Evolutionary conservation across 2,113 vertebrate species (phyloP), one percentile per base, ranked within the genome.

Genomic region (Camelus dromedarius): DNA sequence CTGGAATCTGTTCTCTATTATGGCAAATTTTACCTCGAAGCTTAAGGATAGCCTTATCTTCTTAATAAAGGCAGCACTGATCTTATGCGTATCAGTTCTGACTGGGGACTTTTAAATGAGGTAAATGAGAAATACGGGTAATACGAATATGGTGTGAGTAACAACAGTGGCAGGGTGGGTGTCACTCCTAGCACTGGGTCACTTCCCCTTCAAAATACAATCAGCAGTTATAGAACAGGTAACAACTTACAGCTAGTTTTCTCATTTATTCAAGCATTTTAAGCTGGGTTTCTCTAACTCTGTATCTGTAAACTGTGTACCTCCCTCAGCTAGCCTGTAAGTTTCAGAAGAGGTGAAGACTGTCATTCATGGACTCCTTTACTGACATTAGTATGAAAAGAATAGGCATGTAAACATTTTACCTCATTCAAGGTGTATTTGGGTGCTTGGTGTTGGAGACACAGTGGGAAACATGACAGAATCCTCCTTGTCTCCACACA

Each of bases 1-100:
- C 2, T 84, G 28, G 28, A 75, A 90, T 96, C 30, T 75, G 18
- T 84, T 76, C 52, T 91, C 94, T 67, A 46, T 18, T 88, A 66
- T 8, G 4, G 46, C 28, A 48, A 91, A 67, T 93, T 93, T 94
- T 64, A 82, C 92, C 82, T 89, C 9, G 72, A 82, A 92, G 50
- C 24, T 70, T 67, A 48, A 82, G 58, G 56, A 92, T 69, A 80
- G 19, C 38, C 35, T 83, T 67, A 87, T 67, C 11, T 90, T n/a
- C 73, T 76, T 54, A n/a, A n/a, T 82, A 54, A 87, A 67, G 42
- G 18, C 54, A 93, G 15, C 38, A 70, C 4, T 70, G 11, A 32
- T 38, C 50, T 62, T 84, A 48, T 12, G 72, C 12, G 19, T 75
- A 54, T 42, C 20, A 67, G 38, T 24, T 56, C 67, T 67, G 54